These are phyloP conservation scores for Enteromius argenteus DNA, from an alignment of 2,797 vertebrate genomes.

Conservation along the genomic window DNA sequence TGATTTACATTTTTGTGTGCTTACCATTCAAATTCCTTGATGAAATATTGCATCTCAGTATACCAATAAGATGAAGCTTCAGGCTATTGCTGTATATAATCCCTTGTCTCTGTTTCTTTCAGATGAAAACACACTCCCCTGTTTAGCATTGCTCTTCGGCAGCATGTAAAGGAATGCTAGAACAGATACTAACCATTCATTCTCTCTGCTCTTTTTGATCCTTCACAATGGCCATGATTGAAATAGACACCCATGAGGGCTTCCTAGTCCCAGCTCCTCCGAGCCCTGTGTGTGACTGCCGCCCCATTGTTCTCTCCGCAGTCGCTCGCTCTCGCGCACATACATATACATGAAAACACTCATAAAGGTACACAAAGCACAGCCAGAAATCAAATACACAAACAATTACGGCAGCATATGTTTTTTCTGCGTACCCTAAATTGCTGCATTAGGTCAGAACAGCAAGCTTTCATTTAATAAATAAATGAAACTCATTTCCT, in stretches of 20 bases:
- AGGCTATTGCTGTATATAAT: constrained; percentile 43
- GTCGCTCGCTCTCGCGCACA: constrained; percentile 29
- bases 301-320: constrained; percentile 40
- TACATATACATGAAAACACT: constrained; percentile 45
- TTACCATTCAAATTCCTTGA: constrained; percentile 47
- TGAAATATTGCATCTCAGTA: constrained; percentile 28
- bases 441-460: constrained; percentile 88
- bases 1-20: constrained; percentile 34
- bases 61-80: constrained; percentile 31
- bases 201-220: constrained; percentile 49
- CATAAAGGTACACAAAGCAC: constrained; percentile 34
- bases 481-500: constrained; percentile 87
- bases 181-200: constrained; percentile 49
- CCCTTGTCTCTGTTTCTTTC: constrained; percentile 35
- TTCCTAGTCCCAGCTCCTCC: constrained; percentile 35
- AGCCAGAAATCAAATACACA: constrained; percentile 60
- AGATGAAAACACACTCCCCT: constrained; percentile 36
- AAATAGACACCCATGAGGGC: constrained; percentile 50
- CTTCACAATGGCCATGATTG: constrained; percentile 55
- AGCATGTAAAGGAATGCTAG: constrained; percentile 47
- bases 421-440: constrained; percentile 70
- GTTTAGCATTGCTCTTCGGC: constrained; percentile 37
- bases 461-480: constrained; percentile 90
- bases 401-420: constrained; percentile 74
- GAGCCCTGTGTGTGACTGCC: constrained; percentile 41